These are phyloP conservation scores for Eulemur rubriventer DNA, from an alignment of 2,797 vertebrate genomes.

Conservation along the genomic window DNA sequence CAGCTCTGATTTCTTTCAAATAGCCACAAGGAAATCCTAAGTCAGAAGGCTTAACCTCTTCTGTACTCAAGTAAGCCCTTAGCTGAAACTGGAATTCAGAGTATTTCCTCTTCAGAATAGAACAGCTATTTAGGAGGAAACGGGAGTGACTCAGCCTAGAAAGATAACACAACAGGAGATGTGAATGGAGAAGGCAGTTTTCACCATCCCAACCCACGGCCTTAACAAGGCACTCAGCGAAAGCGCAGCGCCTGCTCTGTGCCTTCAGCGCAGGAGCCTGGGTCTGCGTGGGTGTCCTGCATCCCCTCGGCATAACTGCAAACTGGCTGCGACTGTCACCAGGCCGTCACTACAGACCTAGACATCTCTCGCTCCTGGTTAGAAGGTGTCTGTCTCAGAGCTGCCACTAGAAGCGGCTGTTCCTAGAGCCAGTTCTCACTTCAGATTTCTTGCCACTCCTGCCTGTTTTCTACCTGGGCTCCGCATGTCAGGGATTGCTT, in stretches of 20 bases:
- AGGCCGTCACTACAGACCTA: not conserved
- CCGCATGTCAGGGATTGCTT: not conserved
- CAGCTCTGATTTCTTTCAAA: slow-evolving; percentile 64
- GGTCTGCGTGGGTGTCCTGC: not conserved
- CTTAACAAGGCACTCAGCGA: not conserved
- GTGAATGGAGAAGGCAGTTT: not conserved
- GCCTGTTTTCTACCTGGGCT: not conserved
- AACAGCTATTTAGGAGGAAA: not conserved
- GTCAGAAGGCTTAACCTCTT: not conserved
- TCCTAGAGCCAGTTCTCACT: not conserved
- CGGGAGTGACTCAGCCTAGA: not conserved
- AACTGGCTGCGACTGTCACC: too few species aligned
- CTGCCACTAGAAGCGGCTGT: not conserved
- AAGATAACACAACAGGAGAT: not conserved
- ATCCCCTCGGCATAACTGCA: not conserved
- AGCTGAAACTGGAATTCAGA: not conserved
- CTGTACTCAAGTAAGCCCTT: not conserved
- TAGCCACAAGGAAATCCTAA: not conserved
- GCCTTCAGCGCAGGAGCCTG: not conserved
- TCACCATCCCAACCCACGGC: not conserved
- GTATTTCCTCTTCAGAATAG: not conserved
- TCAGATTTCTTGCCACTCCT: not conserved
- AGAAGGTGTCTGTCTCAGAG: not conserved
- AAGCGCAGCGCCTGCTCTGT: too few species aligned
- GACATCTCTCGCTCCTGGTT: not conserved